Evolutionary conservation across 2,888 invertebrate species (phyloP).

Genomic region (Creontiades dilutus): DNA sequence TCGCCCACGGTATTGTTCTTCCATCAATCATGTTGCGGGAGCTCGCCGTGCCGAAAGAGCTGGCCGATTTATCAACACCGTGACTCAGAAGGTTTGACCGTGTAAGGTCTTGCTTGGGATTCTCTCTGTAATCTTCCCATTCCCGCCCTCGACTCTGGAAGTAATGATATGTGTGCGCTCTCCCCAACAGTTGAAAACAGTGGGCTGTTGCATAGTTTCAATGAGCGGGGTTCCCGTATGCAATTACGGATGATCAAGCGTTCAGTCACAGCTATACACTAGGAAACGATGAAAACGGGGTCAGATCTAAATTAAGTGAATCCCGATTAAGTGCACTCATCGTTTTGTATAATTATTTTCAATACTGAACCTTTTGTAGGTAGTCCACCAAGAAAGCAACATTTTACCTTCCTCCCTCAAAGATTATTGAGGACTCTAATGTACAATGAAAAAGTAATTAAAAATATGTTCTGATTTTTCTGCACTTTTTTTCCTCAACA

Average conservation of each 20-base stretch:
- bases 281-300: neutral
- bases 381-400: too few relatives aligned
- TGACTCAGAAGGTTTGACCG: conserved; percentile 6
- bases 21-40: neutral
- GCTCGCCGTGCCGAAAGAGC: neutral
- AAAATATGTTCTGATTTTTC: too few relatives aligned
- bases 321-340: too few relatives aligned
- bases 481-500: too few relatives aligned
- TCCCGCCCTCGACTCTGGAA: neutral
- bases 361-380: too few relatives aligned
- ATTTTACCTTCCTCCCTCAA: too few relatives aligned
- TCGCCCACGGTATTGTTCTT: conserved; percentile 19
- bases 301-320: too few relatives aligned
- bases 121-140: conserved; percentile 4
- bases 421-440: too few relatives aligned
- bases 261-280: neutral
- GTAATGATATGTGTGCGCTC: neutral
- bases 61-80: conserved; percentile 6
- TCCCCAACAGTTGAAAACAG: conserved; percentile 2
- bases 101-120: conserved; percentile 12
- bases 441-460: too few relatives aligned
- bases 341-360: too few relatives aligned
- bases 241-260: neutral
- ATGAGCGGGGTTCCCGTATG: neutral
- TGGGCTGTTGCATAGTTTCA: neutral